Base-by-base conservation (phyloP, 2,113 vertebrate species). In the Channa argus region DNA sequence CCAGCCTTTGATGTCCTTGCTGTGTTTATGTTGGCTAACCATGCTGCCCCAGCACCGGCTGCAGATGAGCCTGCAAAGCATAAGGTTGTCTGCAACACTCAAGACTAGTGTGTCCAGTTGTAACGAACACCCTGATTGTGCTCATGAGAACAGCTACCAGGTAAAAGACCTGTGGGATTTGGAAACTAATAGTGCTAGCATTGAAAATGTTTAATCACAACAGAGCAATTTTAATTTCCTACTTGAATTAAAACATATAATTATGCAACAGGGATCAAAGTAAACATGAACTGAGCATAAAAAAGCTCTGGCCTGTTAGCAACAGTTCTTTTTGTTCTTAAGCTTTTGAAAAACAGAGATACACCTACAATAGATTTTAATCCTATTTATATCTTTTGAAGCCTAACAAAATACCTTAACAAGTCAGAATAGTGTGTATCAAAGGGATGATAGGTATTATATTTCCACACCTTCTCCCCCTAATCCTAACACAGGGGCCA, bases 11-110 rank as follows among this genome's bases (percentile, higher is more conserved):
- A 92, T 92, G 84, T 91, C 83, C 69, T 75, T 37, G 58, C 72
- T 56, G 77, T 88, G 89, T 91, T 91, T 88, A 71, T 89, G 65
- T 92, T 90, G 79, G 73, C 79, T 44, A 61, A 78, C 85, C 15
- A 51, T 8, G 65, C 77, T 67, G 84, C 89, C 88, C 86, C 77
- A 79, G 65, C 51, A 36, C 84, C 76, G 82, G 80, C 84, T 64
- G 82, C 90, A 92, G 90, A 92, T 92, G 89, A 90, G 89, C 74
- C 80, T 85, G 78, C 69, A 88, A 90, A 86, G 84, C 80, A 88
- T 82, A 92, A 90, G 84, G 79, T 91, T 85, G 94, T 80, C 74
- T 53, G 83, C 61, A 63, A 43, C 76, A 74, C 68, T 78, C 71
- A 64, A 51, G 83, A 80, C 81, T 62, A 86, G 77, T 62, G 54